Evolutionary conservation across 2,797 vertebrate species (phyloP), one percentile per base, ranked within the genome.

Genomic region (Falco naumanni): DNA sequence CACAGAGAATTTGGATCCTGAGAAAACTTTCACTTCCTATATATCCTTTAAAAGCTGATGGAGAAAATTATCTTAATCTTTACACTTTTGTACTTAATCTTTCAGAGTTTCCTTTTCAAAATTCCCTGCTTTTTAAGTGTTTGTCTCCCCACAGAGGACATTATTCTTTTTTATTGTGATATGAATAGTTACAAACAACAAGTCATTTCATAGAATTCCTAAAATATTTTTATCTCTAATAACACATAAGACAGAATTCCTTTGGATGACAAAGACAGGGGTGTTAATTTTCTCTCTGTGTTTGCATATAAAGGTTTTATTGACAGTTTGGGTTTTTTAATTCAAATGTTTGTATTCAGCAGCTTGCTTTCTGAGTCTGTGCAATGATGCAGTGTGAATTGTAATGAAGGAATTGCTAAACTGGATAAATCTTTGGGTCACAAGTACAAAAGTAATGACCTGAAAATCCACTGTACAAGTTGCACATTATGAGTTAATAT

Each of bases 231-330:
- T 85, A 16, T 51, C 37, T 89, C 34, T 59, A 81, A 59, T 13
- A 59, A 34, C 4, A 33, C 29, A 48, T 7, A 85, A 80, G 53
- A 53, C 18, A 66, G 33, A 41, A 15, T 43, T 88, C 34, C 45
- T 80, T 79, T 74, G n/a, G 41, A 86, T 34, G 75, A 37, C 26
- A 24, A 66, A 82, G 57, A 33, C 5, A 24, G 54, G 26, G 56
- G 22, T 45, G 19, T 59, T 93, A 84, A 13, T 64, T 86, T 91
- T 65, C 57, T 81, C 14, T 71, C 70, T 83, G 16, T 80, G 59
- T 88, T 92, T 94, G 34, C 34, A 54, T 75, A 60, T 79, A 84
- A 92, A 92, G 34, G 29, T n/a, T 91, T 95, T 96, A 88, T 66
- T 92, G 84, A 74, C 26, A 65, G 11, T 48, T 77, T 60, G 37